Percentiles rank a stretch among this genome's conserved stretches.
Evolutionary conservation across 1,140 invertebrate genomes (phyloP).

Genomic region (Drosophila lacertosa): DNA sequence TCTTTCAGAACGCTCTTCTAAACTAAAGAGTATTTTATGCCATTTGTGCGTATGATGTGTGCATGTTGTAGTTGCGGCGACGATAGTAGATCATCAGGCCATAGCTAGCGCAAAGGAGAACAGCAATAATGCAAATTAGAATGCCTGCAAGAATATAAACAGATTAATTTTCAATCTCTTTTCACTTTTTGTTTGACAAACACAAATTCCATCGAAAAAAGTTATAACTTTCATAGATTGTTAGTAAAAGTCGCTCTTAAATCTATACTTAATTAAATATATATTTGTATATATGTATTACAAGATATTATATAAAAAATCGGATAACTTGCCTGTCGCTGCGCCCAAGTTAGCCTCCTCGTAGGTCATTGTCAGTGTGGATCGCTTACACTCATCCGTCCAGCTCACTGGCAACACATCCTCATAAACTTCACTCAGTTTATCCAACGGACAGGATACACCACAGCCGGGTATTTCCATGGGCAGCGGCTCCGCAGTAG

Average conservation of each 20-base stretch:
- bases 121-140: slow-evolving; percentile 66
- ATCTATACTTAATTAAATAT: too few relatives aligned
- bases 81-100: slow-evolving; percentile 77
- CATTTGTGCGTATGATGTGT: slow-evolving; percentile 72
- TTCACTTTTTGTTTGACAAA: too few relatives aligned
- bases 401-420: slow-evolving; percentile 86
- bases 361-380: slow-evolving; percentile 79
- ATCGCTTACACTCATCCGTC: slow-evolving; percentile 85
- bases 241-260: too few relatives aligned
- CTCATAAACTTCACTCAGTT: slow-evolving; percentile 85
- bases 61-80: slow-evolving; percentile 67
- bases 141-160: slow-evolving; percentile 49
- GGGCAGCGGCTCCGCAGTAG: slow-evolving; percentile 84
- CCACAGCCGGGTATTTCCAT: slow-evolving; percentile 87
- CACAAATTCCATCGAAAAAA: too few relatives aligned
- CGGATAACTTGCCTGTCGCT: slow-evolving; percentile 65
- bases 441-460: slow-evolving; percentile 86
- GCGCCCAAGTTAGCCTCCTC: slow-evolving; percentile 77
- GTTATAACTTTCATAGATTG: too few relatives aligned
- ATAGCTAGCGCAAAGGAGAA: slow-evolving; percentile 63
- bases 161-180: neutral
- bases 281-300: neutral
- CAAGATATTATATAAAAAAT: neutral
- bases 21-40: slow-evolving; percentile 44
- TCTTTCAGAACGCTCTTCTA: slow-evolving; percentile 11